These are phyloP conservation scores for Drosophila suzukii DNA, from an alignment of 1,140 invertebrate species.

Conservation along the genomic window DNA sequence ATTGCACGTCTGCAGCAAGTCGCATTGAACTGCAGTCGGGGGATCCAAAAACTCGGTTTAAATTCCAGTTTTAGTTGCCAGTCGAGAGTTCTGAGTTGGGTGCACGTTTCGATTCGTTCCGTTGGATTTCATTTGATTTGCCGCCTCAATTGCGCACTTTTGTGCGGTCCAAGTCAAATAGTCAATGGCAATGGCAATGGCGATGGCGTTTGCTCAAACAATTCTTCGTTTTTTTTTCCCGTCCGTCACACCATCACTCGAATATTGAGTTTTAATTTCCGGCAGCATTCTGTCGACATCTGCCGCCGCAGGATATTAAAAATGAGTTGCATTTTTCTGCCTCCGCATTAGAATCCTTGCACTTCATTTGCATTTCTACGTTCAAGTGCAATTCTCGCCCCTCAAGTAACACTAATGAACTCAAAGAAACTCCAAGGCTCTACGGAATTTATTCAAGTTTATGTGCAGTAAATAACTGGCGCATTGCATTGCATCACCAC, in stretches of 20 bases:
- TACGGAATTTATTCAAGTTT: conserved; percentile 49
- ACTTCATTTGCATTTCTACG: conserved; percentile 58
- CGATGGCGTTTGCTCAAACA: conserved; percentile 31
- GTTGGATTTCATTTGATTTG: conserved; percentile 81
- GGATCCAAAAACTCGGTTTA: neutral
- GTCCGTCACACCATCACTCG: conserved; percentile 61
- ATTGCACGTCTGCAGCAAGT: conserved; percentile 55
- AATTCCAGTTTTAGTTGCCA: conserved; percentile 10
- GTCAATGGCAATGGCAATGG: conserved; percentile 53
- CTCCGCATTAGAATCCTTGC: conserved; percentile 38
- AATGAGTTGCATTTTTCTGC: conserved; percentile 70
- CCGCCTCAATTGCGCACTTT: conserved; percentile 81
- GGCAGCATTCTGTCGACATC: conserved; percentile 68
- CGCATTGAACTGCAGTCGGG: conserved; percentile 8
- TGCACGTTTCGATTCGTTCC: conserved; percentile 70
- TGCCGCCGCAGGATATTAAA: conserved; percentile 79
- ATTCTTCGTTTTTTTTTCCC: conserved; percentile 38
- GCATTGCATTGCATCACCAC: conserved; percentile 30
- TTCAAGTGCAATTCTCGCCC: neutral
- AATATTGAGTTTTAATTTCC: conserved; percentile 83
- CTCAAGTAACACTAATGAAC: conserved; percentile 69
- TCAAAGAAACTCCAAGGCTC: conserved; percentile 34
- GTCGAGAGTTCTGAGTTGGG: conserved; percentile 22
- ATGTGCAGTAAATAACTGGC: conserved; percentile 63
- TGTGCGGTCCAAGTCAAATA: conserved; percentile 75